These are phyloP conservation scores for Ptychochromis oligacanthus DNA, from an alignment of 2,113 vertebrate genomes.

Conservation along the genomic window DNA sequence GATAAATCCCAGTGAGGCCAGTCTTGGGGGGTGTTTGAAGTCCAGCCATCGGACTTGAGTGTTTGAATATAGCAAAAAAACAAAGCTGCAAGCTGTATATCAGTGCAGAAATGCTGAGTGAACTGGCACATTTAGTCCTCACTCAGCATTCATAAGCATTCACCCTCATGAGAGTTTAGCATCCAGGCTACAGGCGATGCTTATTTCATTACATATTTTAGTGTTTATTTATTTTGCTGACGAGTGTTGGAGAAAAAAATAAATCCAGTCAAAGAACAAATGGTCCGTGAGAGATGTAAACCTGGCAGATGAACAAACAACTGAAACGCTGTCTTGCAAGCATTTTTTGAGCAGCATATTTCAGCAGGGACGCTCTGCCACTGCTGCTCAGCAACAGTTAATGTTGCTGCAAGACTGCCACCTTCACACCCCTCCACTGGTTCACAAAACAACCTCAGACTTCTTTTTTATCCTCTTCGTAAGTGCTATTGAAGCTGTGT, in stretches of 20 bases:
- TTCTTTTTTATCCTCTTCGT: not conserved
- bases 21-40: not conserved
- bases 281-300: slow-evolving; percentile 24
- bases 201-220: slow-evolving; percentile 1
- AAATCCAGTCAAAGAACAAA: slow-evolving; percentile 30
- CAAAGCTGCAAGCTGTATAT: not conserved
- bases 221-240: slow-evolving; percentile 34
- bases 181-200: not conserved
- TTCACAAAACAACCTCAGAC: slow-evolving; percentile 5
- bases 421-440: not conserved
- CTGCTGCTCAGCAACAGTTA: slow-evolving; percentile 81
- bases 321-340: not conserved
- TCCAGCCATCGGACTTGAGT: not conserved
- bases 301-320: slow-evolving; percentile 31
- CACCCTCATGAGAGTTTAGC: not conserved
- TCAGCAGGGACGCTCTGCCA: slow-evolving; percentile 44
- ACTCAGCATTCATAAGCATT: slow-evolving; percentile 10
- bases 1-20: slow-evolving; percentile 40
- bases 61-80: slow-evolving; percentile 3
- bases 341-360: slow-evolving; percentile 45
- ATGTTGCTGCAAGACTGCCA: slow-evolving; percentile 55
- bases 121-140: slow-evolving; percentile 52
- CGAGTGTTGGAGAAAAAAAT: not conserved
- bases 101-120: not conserved
- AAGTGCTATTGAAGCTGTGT: no score